Evolutionary conservation across 2,113 vertebrate genomes (phyloP), one percentile per base, ranked within the genome.

Genomic region (Oryzias melastigma): DNA sequence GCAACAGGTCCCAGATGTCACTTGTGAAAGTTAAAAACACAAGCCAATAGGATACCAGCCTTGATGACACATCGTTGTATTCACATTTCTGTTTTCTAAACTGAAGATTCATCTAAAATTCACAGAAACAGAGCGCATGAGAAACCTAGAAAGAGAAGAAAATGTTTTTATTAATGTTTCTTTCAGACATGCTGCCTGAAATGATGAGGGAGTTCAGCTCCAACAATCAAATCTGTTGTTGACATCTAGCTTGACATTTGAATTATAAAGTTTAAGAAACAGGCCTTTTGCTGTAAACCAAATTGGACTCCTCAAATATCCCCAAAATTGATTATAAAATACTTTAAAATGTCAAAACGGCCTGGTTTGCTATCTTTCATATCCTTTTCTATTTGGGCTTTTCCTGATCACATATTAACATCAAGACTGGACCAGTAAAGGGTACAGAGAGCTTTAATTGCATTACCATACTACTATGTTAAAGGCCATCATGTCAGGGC

Each of bases 331-430:
- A 84, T 81, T 78, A 67, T 62, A 63, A 35, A 63, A 71, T 68
- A 85, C 84, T 77, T 66, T 81, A 62, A 85, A 89, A 86, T 85
- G 85, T 84, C 85, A 85, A 62, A 72, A 57, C 64, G 65, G 47
- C 52, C 47, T 52, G 60, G 54, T 61, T 62, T 58, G 47, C 16
- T 25, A 58, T 56, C 60, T 52, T 40, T 50, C 59, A 56, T 44
- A 45, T 56, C 63, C 24, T n/a, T 41, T 41, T 52, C 19, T 4
- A 43, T 52, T 45, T 14, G 3, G 24, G 14, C 51, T 78, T 53
- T 63, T 84, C 71, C 80, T 81, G 78, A 62, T 51, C 78, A 63
- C 71, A 65, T 73, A 70, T 85, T 79, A 78, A 65, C 77, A 74
- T 85, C 76, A 83, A 62, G 55, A 69, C 66, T 68, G 58, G 58